These are phyloP conservation scores for Lepus europaeus DNA, from an alignment of 2,113 vertebrate genomes.

Conservation along the genomic window DNA sequence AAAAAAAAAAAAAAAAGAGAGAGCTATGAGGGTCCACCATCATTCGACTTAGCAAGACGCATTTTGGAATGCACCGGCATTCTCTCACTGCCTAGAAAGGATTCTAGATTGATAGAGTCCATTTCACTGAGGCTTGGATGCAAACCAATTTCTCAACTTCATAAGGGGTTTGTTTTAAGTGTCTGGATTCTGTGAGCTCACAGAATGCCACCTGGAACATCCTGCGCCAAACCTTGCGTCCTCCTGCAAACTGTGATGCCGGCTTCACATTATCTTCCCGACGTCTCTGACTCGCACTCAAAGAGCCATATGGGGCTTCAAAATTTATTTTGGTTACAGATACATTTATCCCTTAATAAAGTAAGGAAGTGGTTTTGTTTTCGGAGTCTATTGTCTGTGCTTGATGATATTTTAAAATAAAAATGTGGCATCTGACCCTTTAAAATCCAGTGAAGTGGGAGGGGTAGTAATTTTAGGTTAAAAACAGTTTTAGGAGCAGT, in stretches of 20 bases:
- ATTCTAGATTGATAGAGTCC: conserved; percentile 50
- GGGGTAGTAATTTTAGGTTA: background rate
- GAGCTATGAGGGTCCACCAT: background rate
- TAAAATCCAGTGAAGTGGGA: background rate
- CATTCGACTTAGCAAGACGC: background rate
- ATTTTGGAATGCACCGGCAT: background rate
- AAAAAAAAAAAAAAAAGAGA: background rate
- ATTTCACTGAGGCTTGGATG: conserved; percentile 34
- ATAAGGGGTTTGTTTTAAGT: background rate
- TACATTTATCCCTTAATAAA: conserved; percentile 27
- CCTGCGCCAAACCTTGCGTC: background rate
- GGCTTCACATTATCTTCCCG: background rate
- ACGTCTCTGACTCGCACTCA: background rate
- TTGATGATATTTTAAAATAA: conserved; percentile 55
- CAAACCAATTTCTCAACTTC: conserved; percentile 47
- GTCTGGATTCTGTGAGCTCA: conserved; percentile 26
- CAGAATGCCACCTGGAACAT: conserved; percentile 22
- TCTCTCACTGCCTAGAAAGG: background rate
- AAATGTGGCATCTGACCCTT: conserved; percentile 43
- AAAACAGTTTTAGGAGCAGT: background rate
- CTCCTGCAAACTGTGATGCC: background rate
- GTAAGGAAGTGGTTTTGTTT: conserved; percentile 46
- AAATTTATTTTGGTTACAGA: conserved; percentile 12
- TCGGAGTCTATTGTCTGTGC: background rate
- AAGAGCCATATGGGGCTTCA: background rate